These are phyloP conservation scores for Cerastis leucographa DNA, from an alignment of 2,888 invertebrate species.

Conservation along the genomic window DNA sequence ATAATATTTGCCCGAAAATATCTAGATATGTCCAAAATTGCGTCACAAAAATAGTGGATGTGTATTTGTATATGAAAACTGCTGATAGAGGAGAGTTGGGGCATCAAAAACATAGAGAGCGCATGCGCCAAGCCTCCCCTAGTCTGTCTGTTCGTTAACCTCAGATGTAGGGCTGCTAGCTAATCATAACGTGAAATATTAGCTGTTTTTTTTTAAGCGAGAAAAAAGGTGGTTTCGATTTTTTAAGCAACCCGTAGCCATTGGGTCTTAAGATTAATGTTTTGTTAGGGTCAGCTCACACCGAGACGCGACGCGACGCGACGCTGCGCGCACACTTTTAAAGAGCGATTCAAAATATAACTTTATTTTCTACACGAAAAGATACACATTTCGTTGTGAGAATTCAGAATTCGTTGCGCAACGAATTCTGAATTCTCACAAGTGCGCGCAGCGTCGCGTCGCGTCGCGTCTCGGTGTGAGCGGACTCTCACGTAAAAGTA, in stretches of 20 bases:
- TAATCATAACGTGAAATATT: slow-evolving; percentile 22
- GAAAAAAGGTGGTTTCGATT: not conserved
- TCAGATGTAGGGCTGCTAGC: slow-evolving; percentile 59
- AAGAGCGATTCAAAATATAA: too few relatives aligned
- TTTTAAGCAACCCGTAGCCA: not conserved
- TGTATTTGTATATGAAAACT: slow-evolving; percentile 54
- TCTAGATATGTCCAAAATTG: slow-evolving; percentile 45
- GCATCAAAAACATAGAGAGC: slow-evolving; percentile 65
- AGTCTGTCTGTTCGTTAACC: slow-evolving; percentile 76
- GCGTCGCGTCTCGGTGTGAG: too few relatives aligned
- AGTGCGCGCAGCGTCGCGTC: too few relatives aligned
- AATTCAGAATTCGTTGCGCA: too few relatives aligned
- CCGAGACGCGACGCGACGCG: too few relatives aligned
- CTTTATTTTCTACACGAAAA: too few relatives aligned
- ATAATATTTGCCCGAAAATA: slow-evolving; percentile 27
- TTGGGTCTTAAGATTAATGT: not conserved
- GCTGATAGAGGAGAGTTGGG: slow-evolving; percentile 54
- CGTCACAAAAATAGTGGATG: slow-evolving; percentile 54
- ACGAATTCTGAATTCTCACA: too few relatives aligned
- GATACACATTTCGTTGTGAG: too few relatives aligned
- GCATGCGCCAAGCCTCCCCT: slow-evolving; percentile 75
- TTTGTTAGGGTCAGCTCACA: too few relatives aligned
- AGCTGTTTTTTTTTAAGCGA: not conserved
- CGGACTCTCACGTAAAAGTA: too few relatives aligned
- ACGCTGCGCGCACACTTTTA: too few relatives aligned